phyloP scores from a whole-genome alignment of 2,113 vertebrate species.

The Albula goreensis region DNA sequence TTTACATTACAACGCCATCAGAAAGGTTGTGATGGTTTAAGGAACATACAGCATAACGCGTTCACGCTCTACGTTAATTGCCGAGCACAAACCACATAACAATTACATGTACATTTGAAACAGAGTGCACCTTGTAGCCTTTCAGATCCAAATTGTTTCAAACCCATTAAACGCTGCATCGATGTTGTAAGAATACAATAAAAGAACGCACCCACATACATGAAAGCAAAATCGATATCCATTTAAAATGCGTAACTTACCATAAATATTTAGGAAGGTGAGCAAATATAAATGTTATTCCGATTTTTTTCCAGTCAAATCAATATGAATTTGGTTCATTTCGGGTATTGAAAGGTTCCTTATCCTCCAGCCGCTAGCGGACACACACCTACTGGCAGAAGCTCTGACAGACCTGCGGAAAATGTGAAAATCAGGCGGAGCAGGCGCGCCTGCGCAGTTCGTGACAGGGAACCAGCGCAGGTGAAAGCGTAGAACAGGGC shows the following conservation, averaged over 20 bases:
- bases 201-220: background rate
- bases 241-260: background rate
- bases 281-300: background rate
- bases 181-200: background rate
- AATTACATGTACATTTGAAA: background rate
- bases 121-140: background rate
- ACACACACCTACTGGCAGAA: background rate
- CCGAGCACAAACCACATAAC: background rate
- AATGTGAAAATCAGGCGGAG: conserved; percentile 1
- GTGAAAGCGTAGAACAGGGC: background rate
- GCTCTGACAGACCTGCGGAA: background rate
- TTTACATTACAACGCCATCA: no score
- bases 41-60: background rate
- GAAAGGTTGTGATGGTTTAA: no score
- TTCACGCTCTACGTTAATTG: background rate
- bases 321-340: background rate
- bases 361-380: background rate
- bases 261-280: background rate
- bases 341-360: background rate
- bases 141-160: background rate
- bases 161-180: background rate
- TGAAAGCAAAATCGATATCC: background rate
- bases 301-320: background rate
- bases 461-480: background rate
- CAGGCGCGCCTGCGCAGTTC: background rate